Base-by-base conservation (phyloP, 2,113 vertebrate species). In the Panthera leo region DNA sequence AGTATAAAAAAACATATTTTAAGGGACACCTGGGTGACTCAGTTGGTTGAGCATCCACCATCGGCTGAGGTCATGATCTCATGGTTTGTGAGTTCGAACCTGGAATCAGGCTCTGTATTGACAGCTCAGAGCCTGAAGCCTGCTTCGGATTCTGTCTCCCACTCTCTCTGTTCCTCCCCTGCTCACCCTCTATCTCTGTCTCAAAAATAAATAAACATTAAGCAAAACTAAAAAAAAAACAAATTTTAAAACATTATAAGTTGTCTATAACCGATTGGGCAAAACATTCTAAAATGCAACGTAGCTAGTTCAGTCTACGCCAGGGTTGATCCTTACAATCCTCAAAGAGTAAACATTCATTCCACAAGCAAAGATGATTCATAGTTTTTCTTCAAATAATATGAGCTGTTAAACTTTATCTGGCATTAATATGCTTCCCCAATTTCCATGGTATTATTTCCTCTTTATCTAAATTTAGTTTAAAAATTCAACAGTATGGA, bases 381-480 rank as follows among this genome's bases (percentile, higher is more conserved):
- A 76, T 14, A 15, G 19, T 15, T 83, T 18, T 86, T 84, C n/a
- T 79, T 79, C 7, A 91, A 70, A 76, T 83, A 76, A 31, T 23
- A 86, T 86, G 63, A 88, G 76, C 76, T 88, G 65, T 68, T 73
- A 78, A 84, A 75, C 13, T 76, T 97, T 0, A 89, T 94, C 36
- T 87, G 42, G 8, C 23, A 45, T 71, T 86, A 94, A 51, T 36
- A 42, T 0, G 71, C 3, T 65, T 61, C 16, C 31, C 6, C 42
- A 75, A 80, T 51, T 95, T 87, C 45, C 21, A 63, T 45, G 51
- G 42, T 86, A 91, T 29, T 80, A 76, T 67, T 85, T 93, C 27
- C 10, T 84, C 19, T 76, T 16, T 71, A 76, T 91, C 34, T 79
- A 83, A 96, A 82, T 82, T 94, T 86, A 76, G 9, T 94, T 91